Conservation (phyloP, 2,888 invertebrate species). For the Luperina testacea region DNA sequence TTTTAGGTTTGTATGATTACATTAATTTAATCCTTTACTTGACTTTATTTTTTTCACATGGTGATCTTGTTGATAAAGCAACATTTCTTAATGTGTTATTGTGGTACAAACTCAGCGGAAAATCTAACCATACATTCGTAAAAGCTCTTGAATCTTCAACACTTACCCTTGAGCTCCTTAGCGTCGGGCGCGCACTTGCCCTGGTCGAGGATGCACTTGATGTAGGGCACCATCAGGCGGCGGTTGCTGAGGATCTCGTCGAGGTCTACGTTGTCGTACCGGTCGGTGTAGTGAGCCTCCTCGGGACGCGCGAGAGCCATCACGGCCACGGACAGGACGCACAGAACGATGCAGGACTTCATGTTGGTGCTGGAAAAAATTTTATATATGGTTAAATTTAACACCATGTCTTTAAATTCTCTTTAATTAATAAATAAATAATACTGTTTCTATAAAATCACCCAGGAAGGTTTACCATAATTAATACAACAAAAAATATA, state of each 20-base stretch:
- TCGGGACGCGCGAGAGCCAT: slow-evolving; percentile 70
- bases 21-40: background rate
- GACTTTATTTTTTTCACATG: background rate
- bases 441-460: background rate
- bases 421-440: background rate
- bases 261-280: slow-evolving; percentile 92
- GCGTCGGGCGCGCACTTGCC: slow-evolving; percentile 92
- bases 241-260: slow-evolving; percentile 92
- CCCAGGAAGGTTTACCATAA: background rate
- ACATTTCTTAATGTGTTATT: background rate
- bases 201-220: slow-evolving; percentile 91
- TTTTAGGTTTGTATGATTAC: background rate
- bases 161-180: slow-evolving; percentile 91
- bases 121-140: background rate
- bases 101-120: too few relatives aligned
- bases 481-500: background rate
- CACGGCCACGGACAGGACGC: slow-evolving; percentile 72
- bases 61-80: background rate
- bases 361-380: slow-evolving; percentile 55
- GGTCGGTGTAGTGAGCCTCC: slow-evolving; percentile 88
- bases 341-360: slow-evolving; percentile 69
- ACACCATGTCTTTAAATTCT: background rate
- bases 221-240: slow-evolving; percentile 91
- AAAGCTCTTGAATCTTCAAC: background rate
- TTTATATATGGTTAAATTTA: too few relatives aligned